Percentiles rank a stretch among this genome's conserved stretches.
These are phyloP conservation scores for Tringa solitaria DNA, from an alignment of 2,113 vertebrate genomes.

Conservation along the genomic window DNA sequence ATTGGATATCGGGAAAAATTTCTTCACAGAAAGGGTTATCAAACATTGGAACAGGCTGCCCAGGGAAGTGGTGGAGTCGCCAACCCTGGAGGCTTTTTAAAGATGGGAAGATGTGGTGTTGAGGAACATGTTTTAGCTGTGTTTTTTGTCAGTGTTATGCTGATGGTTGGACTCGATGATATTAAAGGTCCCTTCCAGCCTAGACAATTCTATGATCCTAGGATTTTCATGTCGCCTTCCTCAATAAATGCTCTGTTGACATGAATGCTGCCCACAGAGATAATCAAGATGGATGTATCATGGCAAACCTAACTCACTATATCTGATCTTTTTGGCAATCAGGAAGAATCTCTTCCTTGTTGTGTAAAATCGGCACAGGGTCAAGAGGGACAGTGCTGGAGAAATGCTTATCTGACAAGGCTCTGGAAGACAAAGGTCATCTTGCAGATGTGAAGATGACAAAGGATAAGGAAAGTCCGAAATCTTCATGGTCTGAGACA, in stretches of 20 bases:
- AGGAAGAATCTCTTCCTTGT: neutral
- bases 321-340: neutral
- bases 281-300: accelerated
- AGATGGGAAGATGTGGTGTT: neutral
- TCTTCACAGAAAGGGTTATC: neutral
- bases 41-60: neutral
- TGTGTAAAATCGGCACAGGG: accelerated
- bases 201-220: neutral
- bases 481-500: neutral
- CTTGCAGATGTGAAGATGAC: neutral
- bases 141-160: neutral
- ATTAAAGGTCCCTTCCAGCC: neutral
- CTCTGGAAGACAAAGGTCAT: neutral
- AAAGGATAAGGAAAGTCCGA: neutral
- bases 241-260: neutral
- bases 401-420: neutral
- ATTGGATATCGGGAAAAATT: neutral
- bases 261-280: accelerated
- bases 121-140: neutral
- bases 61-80: neutral
- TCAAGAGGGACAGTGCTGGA: neutral
- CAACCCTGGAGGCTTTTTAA: neutral
- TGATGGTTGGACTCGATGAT: neutral
- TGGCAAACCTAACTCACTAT: neutral
- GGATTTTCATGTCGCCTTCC: neutral